Base-by-base conservation (phyloP, 1,140 invertebrate species). In the Lordiphosa mommai region DNA sequence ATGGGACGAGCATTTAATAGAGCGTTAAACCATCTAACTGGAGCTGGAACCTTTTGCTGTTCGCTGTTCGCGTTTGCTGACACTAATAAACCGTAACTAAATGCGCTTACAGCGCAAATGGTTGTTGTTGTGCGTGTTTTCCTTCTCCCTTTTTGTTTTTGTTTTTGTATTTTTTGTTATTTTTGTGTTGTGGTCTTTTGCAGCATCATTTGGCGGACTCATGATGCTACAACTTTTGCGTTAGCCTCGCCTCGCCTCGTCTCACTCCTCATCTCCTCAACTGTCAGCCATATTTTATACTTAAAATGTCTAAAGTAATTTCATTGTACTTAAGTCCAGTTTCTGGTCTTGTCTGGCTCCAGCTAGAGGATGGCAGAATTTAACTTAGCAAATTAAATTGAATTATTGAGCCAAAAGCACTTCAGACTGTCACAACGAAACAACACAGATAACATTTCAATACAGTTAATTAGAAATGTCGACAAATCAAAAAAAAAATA, bases 291-390 rank as follows among this genome's bases (percentile, higher is more conserved):
- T 80, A 82, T 67, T 82, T 74, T 82, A 74, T 80, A 72, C 76
- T 80, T 80, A 82, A 76, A 76, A 80, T 80, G 76, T 68, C 66
- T 59, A 71, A 80, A 82, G 71, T 74, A 63, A 80, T 74, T 80
- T 82, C 53, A 67, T 74, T 80, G 65, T 74, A 70, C 74, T 80
- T 79, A 80, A 66, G 59, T 61, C 64, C 23, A 30, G 33, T 48
- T 33, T 51, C 61, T 61, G 17, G 17, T 20, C 17, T 4, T 20
- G 17, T 20, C 20, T 23, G n/a, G n/a, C n/a, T n/a, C n/a, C n/a
- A n/a, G n/a, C n/a, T n/a, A n/a, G 16, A 17, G 20, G 20, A 23
- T 4, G 20, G 4, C 46, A 8, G 46, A 34, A 33, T n/a, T 29
- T 27, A 27, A 33, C 8, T 17, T 20, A 80, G 74, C 73, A 66